Conservation (phyloP, 2,113 vertebrate genomes). For the Tragelaphus imberbis region DNA sequence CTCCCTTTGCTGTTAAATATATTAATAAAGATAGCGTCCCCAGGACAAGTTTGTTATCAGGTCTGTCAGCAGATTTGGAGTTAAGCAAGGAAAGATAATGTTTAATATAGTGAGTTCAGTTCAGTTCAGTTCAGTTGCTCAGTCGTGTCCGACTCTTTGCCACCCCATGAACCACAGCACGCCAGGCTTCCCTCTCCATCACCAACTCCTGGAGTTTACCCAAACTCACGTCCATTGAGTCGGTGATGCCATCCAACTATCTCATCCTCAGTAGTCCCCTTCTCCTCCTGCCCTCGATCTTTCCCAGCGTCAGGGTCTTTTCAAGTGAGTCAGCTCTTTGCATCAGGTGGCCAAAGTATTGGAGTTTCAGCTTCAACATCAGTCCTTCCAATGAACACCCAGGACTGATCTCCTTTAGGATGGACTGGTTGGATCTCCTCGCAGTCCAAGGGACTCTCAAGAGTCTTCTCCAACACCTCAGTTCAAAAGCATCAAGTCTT, state of each 20-base stretch:
- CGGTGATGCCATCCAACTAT: not conserved
- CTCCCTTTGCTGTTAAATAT: not conserved
- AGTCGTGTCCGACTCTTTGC: not conserved
- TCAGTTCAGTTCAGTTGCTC: not conserved
- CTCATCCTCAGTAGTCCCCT: too few species aligned
- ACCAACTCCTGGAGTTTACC: not conserved
- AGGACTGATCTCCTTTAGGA: too few species aligned
- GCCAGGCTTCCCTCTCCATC: not conserved
- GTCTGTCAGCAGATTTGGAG: not conserved
- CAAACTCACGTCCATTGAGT: not conserved
- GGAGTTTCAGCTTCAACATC: too few species aligned
- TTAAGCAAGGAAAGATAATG: not conserved
- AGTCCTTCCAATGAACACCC: too few species aligned
- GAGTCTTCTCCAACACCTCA: not conserved
- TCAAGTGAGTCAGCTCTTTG: too few species aligned
- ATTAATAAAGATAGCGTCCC: not conserved
- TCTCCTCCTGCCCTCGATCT: too few species aligned
- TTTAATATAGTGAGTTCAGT: not conserved
- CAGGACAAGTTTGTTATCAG: not conserved
- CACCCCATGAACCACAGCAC: rapidly evolving
- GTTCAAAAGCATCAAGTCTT: not conserved
- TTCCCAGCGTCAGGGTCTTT: too few species aligned
- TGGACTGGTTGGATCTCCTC: too few species aligned
- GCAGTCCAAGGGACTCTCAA: too few species aligned
- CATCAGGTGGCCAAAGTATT: too few species aligned